A percentile compares a stretch with the other conserved stretches of the same genome.
Conservation (phyloP, 2,113 vertebrate genomes). For the Ctenodactylus gundi region DNA sequence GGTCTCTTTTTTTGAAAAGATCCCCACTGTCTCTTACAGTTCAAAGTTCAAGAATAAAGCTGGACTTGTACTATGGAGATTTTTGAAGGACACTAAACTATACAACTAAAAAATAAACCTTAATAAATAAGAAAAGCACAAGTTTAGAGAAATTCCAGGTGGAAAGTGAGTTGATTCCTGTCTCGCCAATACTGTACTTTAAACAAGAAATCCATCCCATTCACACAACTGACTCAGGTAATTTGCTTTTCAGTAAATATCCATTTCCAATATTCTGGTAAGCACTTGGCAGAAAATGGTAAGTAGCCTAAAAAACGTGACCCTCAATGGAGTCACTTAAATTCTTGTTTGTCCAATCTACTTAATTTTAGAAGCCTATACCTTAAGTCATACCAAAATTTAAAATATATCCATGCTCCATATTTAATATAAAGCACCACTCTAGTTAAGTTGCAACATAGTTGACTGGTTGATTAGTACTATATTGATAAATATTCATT, state of each 20-base stretch:
- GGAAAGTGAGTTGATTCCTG: background rate
- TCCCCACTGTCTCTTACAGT: background rate
- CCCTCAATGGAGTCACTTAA: slow-evolving; percentile 36
- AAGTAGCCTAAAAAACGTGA: slow-evolving; percentile 37
- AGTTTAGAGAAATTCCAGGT: background rate
- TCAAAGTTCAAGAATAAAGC: background rate
- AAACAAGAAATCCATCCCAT: background rate
- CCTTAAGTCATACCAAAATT: slow-evolving; percentile 46
- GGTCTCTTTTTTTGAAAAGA: background rate
- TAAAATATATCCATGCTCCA: background rate
- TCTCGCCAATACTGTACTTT: background rate
- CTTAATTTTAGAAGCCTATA: slow-evolving; percentile 62
- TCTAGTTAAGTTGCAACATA: background rate
- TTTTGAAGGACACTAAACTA: background rate
- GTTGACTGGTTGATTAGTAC: background rate
- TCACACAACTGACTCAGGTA: slow-evolving; percentile 30
- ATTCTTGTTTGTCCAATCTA: slow-evolving; percentile 14
- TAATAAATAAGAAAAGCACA: background rate
- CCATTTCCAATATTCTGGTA: slow-evolving; percentile 51
- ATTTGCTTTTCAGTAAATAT: slow-evolving; percentile 66
- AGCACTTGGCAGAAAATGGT: slow-evolving; percentile 49
- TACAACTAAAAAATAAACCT: background rate
- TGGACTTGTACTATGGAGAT: background rate
- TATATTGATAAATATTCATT: background rate
- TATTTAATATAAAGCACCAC: background rate